These are phyloP conservation scores for Sarcophaga rosellei DNA, from an alignment of 2,888 invertebrate species.

Conservation along the genomic window DNA sequence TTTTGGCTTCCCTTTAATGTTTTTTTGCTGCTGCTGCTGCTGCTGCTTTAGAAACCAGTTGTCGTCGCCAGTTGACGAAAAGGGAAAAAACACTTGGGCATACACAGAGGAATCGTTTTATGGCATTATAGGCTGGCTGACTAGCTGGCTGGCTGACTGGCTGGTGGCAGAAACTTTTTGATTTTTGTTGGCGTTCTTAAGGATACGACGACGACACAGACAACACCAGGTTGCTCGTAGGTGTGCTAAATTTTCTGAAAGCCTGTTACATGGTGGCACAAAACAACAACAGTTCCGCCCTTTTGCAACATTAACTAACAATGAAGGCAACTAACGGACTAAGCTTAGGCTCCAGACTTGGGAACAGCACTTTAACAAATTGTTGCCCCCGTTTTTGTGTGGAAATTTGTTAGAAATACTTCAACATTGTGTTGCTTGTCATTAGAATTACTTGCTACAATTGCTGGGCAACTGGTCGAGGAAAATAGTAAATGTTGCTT, in stretches of 20 bases:
- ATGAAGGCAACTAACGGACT: not conserved
- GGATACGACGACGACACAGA: constrained; percentile 24
- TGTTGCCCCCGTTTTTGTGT: not conserved
- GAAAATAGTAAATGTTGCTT: constrained; percentile 68
- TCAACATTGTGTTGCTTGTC: constrained; percentile 38
- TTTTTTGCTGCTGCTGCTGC: not conserved
- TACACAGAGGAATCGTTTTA: not conserved
- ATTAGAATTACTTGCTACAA: constrained; percentile 62
- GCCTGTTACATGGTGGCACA: constrained; percentile 78
- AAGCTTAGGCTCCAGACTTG: not conserved
- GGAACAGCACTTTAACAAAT: not conserved
- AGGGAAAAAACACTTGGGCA: constrained; percentile 1
- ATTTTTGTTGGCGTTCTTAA: constrained; percentile 30
- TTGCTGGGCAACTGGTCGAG: constrained; percentile 57
- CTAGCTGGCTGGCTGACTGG: constrained; percentile 6
- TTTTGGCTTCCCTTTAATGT: not conserved
- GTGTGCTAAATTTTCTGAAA: constrained; percentile 43
- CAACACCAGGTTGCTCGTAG: constrained; percentile 4
- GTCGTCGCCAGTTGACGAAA: constrained; percentile 1
- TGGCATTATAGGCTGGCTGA: not conserved
- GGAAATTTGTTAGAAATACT: constrained; percentile 52
- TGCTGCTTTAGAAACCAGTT: not conserved
- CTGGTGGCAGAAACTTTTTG: constrained; percentile 20
- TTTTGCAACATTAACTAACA: constrained; percentile 59
- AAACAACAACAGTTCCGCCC: constrained; percentile 79